Percentiles rank a stretch among this genome's conserved stretches.
phyloP scores from a whole-genome alignment of 1,140 invertebrate species.

The Aplysia californica region DNA sequence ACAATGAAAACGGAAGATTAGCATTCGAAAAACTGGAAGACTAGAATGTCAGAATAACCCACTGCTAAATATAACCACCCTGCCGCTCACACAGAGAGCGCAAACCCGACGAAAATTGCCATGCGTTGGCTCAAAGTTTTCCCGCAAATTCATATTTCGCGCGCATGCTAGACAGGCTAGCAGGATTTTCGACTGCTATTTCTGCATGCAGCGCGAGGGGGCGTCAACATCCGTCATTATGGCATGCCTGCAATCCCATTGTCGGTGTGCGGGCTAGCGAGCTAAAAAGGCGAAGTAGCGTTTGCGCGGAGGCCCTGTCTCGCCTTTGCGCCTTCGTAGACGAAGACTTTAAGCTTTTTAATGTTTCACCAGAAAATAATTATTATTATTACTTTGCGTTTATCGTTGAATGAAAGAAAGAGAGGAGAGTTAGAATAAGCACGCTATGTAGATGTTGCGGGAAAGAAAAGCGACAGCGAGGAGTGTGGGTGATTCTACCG shows the following conservation, averaged over 20 bases:
- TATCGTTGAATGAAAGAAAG: too few relatives aligned
- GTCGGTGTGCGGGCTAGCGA: background rate
- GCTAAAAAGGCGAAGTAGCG: background rate
- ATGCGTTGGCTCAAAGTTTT: background rate
- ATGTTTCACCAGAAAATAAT: too few relatives aligned
- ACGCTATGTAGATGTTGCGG: too few relatives aligned
- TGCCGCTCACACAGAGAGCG: background rate
- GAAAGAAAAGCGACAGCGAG: too few relatives aligned
- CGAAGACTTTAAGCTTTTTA: too few relatives aligned
- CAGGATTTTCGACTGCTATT: background rate
- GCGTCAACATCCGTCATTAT: background rate
- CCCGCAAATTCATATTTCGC: slow-evolving; percentile 13
- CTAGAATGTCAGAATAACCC: background rate
- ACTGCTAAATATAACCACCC: too few relatives aligned
- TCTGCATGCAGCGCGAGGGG: background rate
- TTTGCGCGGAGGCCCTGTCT: background rate
- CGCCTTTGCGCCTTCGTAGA: too few relatives aligned
- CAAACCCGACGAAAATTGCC: background rate
- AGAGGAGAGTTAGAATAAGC: too few relatives aligned
- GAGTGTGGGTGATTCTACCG: too few relatives aligned
- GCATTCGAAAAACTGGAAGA: background rate
- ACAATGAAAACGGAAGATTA: background rate
- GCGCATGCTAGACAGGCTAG: background rate
- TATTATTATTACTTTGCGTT: too few relatives aligned
- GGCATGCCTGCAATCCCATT: background rate